These are phyloP conservation scores for Pediacus dermestoides DNA, from an alignment of 2,888 invertebrate species.

Conservation along the genomic window DNA sequence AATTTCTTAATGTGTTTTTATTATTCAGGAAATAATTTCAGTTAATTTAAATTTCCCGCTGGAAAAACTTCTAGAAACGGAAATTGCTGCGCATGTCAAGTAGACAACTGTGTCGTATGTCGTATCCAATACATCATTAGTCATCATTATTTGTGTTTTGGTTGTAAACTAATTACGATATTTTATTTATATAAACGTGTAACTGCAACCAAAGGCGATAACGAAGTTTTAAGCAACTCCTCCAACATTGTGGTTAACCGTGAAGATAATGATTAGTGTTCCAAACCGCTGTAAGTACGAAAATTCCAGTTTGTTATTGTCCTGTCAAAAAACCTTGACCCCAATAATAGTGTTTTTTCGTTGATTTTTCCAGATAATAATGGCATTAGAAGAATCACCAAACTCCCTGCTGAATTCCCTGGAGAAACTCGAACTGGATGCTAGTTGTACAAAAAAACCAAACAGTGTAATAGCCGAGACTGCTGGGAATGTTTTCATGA, in stretches of 20 bases:
- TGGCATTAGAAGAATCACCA: constrained; percentile 49
- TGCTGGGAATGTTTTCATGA: constrained; percentile 43
- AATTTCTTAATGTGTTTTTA: neutral
- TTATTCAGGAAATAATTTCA: neutral
- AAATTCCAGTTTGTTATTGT: constrained; percentile 19
- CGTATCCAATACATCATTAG: constrained; percentile 24
- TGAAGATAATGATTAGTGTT: constrained; percentile 30
- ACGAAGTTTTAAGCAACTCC: no score
- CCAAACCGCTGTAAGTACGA: constrained; percentile 25
- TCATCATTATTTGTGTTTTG: constrained; percentile 39
- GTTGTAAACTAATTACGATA: no score
- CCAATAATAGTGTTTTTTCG: constrained; percentile 19
- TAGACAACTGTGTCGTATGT: neutral
- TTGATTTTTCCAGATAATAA: constrained; percentile 35
- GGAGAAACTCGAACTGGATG: constrained; percentile 45
- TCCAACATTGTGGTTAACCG: no score
- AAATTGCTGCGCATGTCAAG: neutral
- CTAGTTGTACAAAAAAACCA: constrained; percentile 14
- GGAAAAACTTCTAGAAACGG: neutral
- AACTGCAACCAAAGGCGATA: no score
- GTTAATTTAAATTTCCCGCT: neutral
- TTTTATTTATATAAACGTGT: no score
- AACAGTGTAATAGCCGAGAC: no score
- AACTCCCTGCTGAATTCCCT: constrained; percentile 41
- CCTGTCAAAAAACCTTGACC: constrained; percentile 34